Base-by-base conservation (phyloP, 2,113 vertebrate genomes). In the Plecotus auritus region DNA sequence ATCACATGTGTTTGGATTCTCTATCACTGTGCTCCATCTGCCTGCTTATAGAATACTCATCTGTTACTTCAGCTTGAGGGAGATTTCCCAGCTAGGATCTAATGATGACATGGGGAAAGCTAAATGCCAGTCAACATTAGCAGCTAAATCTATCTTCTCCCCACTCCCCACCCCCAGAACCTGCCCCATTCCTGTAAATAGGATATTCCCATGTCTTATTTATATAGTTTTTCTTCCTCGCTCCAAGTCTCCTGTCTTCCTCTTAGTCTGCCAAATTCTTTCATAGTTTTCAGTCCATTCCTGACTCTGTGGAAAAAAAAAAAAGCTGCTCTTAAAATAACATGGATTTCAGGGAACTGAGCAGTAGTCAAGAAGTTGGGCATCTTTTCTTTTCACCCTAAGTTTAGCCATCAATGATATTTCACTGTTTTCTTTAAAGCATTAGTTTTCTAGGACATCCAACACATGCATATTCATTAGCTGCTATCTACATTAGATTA, bases 391-490 rank as follows among this genome's bases (percentile, higher is more conserved):
- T 70, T 49, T 76, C 37, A 16, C 84, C 40, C 61, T 94, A 88
- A 90, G 13, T 87, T 94, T 80, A 80, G n/a, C 69, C 26, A 91
- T 74, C 92, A 85, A 28, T 42, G 78, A 35, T 20, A 64, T 42
- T 85, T 94, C 64, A 61, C 40, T 22, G 10, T 94, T 86, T 89
- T 30, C 56, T 70, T 92, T 67, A 92, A 96, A 94, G 40, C 35
- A 64, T 40, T 82, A 9, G 20, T 85, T 96, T 96, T 95, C 90
- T 86, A 96, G 96, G 81, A 93, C 95, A 96, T 93, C 95, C 90
- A 93, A 91, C 56, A 93, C 59, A 96, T 89, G 23, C 56, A 95
- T 96, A 96, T 95, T 96, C 90, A 93, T 94, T 86, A 95, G 49
- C 35, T 84, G 26, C 72, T 95, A 28, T 80, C 78, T 95, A 54